Conservation (phyloP, 2,888 invertebrate species). For the Leptopterna dolabrata region DNA sequence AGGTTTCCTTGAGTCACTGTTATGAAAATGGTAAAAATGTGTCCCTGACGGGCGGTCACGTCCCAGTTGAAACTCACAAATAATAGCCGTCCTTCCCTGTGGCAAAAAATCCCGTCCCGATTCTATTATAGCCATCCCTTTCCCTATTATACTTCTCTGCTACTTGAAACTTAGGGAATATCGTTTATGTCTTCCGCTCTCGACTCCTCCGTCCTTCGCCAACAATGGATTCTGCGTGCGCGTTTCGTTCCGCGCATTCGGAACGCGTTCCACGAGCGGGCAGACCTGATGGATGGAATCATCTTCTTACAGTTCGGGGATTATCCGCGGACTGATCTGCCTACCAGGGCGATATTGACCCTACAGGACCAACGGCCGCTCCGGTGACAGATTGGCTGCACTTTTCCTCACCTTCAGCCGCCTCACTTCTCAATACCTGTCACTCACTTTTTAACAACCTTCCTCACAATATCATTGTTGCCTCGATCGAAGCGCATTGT, state of each 20-base stretch:
- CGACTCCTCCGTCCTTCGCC: not conserved
- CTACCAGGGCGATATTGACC: not conserved
- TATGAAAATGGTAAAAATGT: no score
- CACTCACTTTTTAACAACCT: not conserved
- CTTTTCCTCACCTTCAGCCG: not conserved
- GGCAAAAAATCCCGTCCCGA: no score
- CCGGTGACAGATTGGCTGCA: slow-evolving; percentile 21
- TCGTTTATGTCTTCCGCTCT: not conserved
- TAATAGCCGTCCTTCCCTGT: no score
- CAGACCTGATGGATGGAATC: slow-evolving; percentile 12
- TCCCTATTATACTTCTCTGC: not conserved
- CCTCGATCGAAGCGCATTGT: not conserved
- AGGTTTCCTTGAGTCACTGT: no score
- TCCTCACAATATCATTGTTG: not conserved
- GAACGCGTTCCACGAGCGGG: slow-evolving; percentile 24
- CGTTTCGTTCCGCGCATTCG: slow-evolving; percentile 30
- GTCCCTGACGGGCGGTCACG: no score
- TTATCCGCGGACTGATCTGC: not conserved
- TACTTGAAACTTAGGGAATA: not conserved
- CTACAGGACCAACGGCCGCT: not conserved
- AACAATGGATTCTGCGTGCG: not conserved
- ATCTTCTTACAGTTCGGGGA: no score
- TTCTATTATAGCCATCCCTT: not conserved
- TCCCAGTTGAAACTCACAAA: no score
- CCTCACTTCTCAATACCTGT: not conserved